Percentiles rank a stretch among this genome's conserved stretches.
These are phyloP conservation scores for Tursiops truncatus DNA, from an alignment of 2,113 vertebrate species.

Conservation along the genomic window DNA sequence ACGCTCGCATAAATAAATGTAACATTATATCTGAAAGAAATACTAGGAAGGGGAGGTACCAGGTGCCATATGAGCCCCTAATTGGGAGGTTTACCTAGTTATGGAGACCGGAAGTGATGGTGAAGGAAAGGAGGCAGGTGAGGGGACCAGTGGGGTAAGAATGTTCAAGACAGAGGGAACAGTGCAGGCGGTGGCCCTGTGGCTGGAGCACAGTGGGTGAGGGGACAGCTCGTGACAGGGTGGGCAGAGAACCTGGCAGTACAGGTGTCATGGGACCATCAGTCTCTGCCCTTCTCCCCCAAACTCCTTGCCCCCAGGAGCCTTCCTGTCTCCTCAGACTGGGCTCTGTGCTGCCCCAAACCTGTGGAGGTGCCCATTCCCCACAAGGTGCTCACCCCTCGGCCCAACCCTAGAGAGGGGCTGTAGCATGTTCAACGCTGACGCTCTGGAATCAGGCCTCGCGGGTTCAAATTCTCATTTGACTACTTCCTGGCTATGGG, in stretches of 20 bases:
- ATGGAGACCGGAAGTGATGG: background rate
- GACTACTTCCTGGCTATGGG: background rate
- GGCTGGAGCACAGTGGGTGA: background rate
- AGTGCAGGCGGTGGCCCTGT: background rate
- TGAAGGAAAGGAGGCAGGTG: background rate
- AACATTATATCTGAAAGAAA: background rate
- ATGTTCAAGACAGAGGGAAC: background rate
- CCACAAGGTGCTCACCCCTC: background rate
- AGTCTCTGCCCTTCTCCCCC: too few species aligned
- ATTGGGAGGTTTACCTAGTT: background rate
- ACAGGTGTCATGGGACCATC: background rate
- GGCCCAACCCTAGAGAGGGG: background rate
- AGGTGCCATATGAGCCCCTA: background rate
- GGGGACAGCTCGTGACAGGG: background rate
- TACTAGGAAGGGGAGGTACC: too few species aligned
- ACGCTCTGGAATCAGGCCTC: background rate
- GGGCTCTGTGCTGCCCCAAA: background rate
- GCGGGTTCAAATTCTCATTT: background rate
- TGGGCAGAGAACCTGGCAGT: background rate
- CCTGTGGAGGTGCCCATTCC: background rate
- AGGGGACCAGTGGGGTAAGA: accelerated
- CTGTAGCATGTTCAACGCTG: accelerated
- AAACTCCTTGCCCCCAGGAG: background rate
- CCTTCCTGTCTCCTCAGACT: background rate
- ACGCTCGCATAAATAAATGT: background rate